These are phyloP conservation scores for Chamaedrilus cognettii DNA, from an alignment of 2,888 invertebrate species.

Conservation along the genomic window DNA sequence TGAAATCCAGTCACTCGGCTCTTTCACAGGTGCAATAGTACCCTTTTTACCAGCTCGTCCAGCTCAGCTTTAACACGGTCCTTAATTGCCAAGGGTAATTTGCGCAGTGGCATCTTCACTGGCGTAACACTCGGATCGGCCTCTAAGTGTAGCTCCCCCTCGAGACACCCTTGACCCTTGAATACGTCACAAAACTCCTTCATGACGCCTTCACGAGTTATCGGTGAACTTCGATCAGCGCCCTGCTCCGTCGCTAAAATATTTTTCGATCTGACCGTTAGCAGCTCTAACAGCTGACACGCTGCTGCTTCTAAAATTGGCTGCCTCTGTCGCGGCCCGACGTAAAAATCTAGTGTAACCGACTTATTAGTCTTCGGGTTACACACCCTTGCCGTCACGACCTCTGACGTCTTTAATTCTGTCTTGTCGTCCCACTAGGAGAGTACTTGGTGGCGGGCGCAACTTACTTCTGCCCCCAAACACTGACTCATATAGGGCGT, in stretches of 20 bases:
- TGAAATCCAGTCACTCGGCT: background rate
- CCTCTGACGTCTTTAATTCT: background rate
- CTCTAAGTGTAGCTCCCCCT: background rate
- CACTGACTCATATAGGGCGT: no score
- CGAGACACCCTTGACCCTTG: background rate
- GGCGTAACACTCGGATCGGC: background rate
- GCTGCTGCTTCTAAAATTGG: background rate
- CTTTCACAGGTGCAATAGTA: background rate
- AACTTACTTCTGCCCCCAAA: no score
- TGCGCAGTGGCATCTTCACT: background rate
- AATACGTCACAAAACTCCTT: background rate
- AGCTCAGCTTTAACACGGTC: background rate
- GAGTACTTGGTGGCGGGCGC: no score
- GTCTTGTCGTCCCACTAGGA: no score
- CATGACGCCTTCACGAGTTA: background rate
- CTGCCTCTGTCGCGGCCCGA: background rate
- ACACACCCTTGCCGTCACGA: background rate
- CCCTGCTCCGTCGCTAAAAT: no score
- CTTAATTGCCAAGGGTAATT: background rate
- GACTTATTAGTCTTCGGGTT: background rate
- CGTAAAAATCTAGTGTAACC: background rate
- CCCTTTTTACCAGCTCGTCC: background rate
- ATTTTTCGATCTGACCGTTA: background rate
- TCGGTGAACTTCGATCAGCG: background rate
- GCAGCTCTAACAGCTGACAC: background rate